Percentiles rank a stretch among this genome's conserved stretches.
Conservation (phyloP, 2,797 vertebrate genomes). For the Apogon talboti region DNA sequence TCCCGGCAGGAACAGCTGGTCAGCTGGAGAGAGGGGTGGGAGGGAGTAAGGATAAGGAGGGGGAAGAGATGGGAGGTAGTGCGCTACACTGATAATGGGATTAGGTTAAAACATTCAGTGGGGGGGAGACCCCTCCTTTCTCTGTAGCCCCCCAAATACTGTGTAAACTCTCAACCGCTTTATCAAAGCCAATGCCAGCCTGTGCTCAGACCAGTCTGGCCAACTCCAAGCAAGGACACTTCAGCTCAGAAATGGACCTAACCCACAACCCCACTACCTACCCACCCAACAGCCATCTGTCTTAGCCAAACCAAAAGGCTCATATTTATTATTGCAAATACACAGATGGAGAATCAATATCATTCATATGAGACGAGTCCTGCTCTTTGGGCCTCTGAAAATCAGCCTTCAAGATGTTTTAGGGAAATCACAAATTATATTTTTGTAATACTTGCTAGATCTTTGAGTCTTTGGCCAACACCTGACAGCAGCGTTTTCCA, state of each 20-base stretch:
- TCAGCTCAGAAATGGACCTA: conserved; percentile 31
- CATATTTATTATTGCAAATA: conserved; percentile 1
- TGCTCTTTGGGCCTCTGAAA: no score
- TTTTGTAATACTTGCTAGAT: no score
- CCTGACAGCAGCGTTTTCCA: conserved; percentile 38
- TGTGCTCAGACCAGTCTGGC: conserved; percentile 43
- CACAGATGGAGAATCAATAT: neutral
- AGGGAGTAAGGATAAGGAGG: conserved; percentile 72
- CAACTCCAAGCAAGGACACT: conserved; percentile 42
- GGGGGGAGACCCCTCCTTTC: conserved; percentile 68
- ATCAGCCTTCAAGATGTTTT: neutral
- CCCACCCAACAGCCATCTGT: conserved; percentile 23
- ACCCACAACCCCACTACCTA: conserved; percentile 6
- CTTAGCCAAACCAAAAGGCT: conserved; percentile 5
- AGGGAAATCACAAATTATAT: neutral
- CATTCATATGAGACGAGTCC: neutral
- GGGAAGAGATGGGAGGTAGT: conserved; percentile 84
- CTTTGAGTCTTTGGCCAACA: neutral
- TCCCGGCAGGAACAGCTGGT: conserved; percentile 98
- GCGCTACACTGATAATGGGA: conserved; percentile 91
- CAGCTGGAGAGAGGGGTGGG: conserved; percentile 88
- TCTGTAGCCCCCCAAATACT: conserved; percentile 63
- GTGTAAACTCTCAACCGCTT: conserved; percentile 68
- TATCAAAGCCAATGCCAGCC: conserved; percentile 62
- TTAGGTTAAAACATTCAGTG: conserved; percentile 86